These are phyloP conservation scores for Atlantisia rogersi DNA, from an alignment of 2,113 vertebrate genomes.

Conservation along the genomic window DNA sequence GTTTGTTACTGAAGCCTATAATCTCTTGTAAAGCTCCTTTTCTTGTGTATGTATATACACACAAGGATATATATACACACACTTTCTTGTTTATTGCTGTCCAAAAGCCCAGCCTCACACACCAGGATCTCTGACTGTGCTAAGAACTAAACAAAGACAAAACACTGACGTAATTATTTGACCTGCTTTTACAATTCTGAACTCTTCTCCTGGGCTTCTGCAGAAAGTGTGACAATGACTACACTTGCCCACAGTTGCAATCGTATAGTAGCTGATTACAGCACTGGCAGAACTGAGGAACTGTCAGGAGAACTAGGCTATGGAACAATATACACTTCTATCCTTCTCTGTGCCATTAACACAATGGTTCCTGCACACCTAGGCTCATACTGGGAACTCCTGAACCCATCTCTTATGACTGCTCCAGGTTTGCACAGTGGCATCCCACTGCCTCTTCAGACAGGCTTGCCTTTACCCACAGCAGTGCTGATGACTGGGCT, in stretches of 20 bases:
- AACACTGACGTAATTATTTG: neutral
- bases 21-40: neutral
- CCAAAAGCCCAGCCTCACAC: neutral
- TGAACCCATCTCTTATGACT: neutral
- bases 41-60: no score
- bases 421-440: neutral
- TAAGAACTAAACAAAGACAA: neutral
- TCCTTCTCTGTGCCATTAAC: neutral
- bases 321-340: neutral
- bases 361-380: fast-evolving
- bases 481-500: neutral
- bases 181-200: neutral
- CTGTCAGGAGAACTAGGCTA: neutral
- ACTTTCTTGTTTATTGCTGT: neutral
- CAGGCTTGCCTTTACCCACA: neutral
- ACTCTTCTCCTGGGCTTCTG: neutral
- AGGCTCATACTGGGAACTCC: neutral
- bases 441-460: neutral
- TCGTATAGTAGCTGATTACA: neutral
- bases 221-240: neutral
- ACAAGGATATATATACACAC: neutral
- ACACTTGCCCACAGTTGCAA: neutral
- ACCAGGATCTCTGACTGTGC: neutral
- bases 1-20: neutral
- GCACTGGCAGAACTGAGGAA: neutral